Percentiles rank a stretch among this genome's conserved stretches.
Conservation (phyloP, 2,797 vertebrate species). For the Danionella dracula region DNA sequence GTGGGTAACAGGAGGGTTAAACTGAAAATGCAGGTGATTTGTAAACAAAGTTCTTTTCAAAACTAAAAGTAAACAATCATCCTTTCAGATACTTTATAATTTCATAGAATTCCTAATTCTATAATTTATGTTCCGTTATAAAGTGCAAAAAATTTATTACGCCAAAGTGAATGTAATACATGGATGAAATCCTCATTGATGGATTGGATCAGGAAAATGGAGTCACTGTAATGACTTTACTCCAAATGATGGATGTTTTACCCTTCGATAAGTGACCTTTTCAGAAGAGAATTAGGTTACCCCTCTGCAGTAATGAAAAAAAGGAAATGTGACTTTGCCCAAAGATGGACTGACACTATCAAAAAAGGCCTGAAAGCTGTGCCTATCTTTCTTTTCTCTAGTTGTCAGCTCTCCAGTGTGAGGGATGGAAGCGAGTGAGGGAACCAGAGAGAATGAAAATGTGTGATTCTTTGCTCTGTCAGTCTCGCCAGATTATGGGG, state of each 20-base stretch:
- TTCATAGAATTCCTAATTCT: no score
- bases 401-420: constrained; percentile 31
- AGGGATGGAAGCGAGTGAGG: constrained; percentile 30
- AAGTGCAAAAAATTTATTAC: constrained; percentile 5
- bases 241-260: constrained; percentile 32
- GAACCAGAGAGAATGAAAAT: constrained; percentile 35
- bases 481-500: constrained; percentile 46
- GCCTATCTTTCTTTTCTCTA: constrained; percentile 30
- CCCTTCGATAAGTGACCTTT: constrained; percentile 40
- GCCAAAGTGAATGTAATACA: constrained; percentile 1
- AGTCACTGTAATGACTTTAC: constrained; percentile 26
- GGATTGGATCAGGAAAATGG: constrained; percentile 32
- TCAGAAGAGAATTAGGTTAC: constrained; percentile 36
- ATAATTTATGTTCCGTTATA: not conserved
- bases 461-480: constrained; percentile 38
- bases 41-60: no score
- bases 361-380: constrained; percentile 30
- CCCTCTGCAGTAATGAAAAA: constrained; percentile 29
- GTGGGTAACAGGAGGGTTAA: no score
- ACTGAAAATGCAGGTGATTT: no score
- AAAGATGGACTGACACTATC: constrained; percentile 37
- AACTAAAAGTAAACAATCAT: no score
- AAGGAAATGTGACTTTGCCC: constrained; percentile 30
- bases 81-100: no score
- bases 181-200: not conserved